Base-by-base conservation (phyloP, 2,797 vertebrate species). In the Halcyon smyrnensis region DNA sequence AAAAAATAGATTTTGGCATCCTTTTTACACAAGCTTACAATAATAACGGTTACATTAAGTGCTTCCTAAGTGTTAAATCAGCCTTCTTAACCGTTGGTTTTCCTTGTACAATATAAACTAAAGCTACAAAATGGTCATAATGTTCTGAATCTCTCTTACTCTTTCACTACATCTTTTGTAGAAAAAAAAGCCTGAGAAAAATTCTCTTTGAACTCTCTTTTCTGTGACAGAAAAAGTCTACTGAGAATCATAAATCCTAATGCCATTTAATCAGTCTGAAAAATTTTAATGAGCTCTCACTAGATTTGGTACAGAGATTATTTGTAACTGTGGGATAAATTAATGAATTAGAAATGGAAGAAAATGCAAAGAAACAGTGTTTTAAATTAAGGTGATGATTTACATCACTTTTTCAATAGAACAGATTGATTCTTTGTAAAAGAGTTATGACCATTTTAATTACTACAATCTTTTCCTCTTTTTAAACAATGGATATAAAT, bases 311-410 rank as follows among this genome's bases (percentile, higher is more conserved):
- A 78, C 57, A 83, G 93, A 95, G 70, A 96, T 90, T 93, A 91
- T 84, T 93, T n/a, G 3, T 87, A 90, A 95, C 93, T 96, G 79
- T 87, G 77, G 83, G 60, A 91, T 96, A 67, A 90, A 95, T 94
- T 94, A 95, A 95, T 91, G 92, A 96, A 96, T 94, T 92, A 95
- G 70, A 95, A 93, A 90, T 80, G 67, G 81, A 87, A 76, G 53
- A 95, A 90, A 87, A 53, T 23, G 57, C 21, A 85, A 90, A 92
- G 64, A 95, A 94, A 89, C 57, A 88, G 36, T 81, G 69, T 77
- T 92, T 95, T 92, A 93, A 94, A 95, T 95, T 93, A 95, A 90
- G 48, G 68, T 1, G 5, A 83, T 84, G 64, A 90, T 91, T 94
- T 92, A 95, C 41, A 90, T 90, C 34, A 91, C 18, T 84, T 91